Conservation (phyloP, 2,113 vertebrate genomes). For the Thinocorus orbignyianus region DNA sequence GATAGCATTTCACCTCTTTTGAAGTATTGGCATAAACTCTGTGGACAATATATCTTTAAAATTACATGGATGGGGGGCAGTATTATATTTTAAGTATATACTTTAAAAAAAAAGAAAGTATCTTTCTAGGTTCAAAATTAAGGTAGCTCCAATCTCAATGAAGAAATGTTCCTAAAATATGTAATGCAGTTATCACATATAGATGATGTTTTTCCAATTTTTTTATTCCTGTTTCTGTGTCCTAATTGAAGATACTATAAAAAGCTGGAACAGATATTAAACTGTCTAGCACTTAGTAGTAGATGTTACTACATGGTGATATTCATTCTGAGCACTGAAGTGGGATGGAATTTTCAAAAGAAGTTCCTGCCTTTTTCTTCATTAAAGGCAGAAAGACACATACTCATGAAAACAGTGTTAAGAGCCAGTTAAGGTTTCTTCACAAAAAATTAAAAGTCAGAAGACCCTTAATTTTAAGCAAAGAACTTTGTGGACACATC, state of each 20-base stretch:
- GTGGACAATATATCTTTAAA: constrained; percentile 14
- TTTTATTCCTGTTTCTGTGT: neutral
- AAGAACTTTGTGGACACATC: neutral
- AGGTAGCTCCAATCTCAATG: neutral
- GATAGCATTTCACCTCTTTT: constrained; percentile 33
- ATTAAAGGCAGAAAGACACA: neutral
- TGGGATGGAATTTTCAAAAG: neutral
- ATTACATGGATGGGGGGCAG: neutral
- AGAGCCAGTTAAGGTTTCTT: neutral
- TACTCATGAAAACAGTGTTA: neutral
- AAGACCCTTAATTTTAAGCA: neutral
- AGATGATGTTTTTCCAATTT: neutral
- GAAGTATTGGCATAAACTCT: constrained; percentile 36
- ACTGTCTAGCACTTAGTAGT: neutral
- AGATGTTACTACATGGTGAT: neutral
- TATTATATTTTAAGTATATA: neutral
- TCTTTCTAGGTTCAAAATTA: neutral
- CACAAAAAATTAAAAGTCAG: neutral
- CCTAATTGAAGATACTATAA: neutral
- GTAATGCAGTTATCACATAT: neutral
- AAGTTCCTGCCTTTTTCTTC: neutral
- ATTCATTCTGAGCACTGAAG: neutral
- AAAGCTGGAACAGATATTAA: neutral
- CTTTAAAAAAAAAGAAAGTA: neutral
- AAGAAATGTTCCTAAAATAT: neutral